Percentiles rank a stretch among this genome's conserved stretches.
These are phyloP conservation scores for Scaptomyza parva DNA, from an alignment of 2,888 invertebrate species.

Conservation along the genomic window DNA sequence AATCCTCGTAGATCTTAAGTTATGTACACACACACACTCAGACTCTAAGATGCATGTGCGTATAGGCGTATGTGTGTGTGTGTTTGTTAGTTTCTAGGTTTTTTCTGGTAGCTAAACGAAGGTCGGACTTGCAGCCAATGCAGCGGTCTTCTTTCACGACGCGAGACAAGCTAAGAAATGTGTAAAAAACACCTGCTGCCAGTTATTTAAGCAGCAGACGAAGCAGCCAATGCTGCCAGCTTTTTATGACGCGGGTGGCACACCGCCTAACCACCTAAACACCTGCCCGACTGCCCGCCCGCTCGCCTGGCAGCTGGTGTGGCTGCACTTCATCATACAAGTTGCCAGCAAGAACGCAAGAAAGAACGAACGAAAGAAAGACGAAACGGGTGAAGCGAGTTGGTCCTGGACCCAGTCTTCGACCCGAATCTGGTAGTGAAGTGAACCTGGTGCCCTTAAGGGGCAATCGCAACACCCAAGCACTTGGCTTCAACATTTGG, in stretches of 20 bases:
- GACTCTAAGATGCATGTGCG: not conserved
- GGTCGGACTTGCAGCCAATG: slow-evolving; percentile 46
- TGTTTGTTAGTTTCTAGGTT: slow-evolving; percentile 18
- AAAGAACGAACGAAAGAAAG: not conserved
- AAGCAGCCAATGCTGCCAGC: slow-evolving; percentile 42
- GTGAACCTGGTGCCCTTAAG: slow-evolving; percentile 47
- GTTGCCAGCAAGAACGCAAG: slow-evolving; percentile 50
- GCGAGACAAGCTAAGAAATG: slow-evolving; percentile 74
- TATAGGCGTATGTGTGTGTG: slow-evolving; percentile 15
- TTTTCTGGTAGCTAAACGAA: slow-evolving; percentile 31
- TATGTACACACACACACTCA: slow-evolving; percentile 62
- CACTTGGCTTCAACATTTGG: slow-evolving; percentile 78
- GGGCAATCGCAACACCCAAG: slow-evolving; percentile 67
- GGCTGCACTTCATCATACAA: slow-evolving; percentile 79
- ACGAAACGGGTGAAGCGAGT: slow-evolving; percentile 26
- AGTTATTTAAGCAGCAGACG: slow-evolving; percentile 70
- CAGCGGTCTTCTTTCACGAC: slow-evolving; percentile 76
- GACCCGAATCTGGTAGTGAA: slow-evolving; percentile 12
- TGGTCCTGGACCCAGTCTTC: slow-evolving; percentile 11
- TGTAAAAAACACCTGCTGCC: slow-evolving; percentile 82
- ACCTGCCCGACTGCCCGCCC: not conserved
- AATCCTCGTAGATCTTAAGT: slow-evolving; percentile 81
- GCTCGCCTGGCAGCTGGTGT: slow-evolving; percentile 19
- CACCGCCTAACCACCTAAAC: not conserved
- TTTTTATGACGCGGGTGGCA: slow-evolving; percentile 72